Conservation (phyloP, 2,797 vertebrate genomes). For the Australoheros facetus region DNA sequence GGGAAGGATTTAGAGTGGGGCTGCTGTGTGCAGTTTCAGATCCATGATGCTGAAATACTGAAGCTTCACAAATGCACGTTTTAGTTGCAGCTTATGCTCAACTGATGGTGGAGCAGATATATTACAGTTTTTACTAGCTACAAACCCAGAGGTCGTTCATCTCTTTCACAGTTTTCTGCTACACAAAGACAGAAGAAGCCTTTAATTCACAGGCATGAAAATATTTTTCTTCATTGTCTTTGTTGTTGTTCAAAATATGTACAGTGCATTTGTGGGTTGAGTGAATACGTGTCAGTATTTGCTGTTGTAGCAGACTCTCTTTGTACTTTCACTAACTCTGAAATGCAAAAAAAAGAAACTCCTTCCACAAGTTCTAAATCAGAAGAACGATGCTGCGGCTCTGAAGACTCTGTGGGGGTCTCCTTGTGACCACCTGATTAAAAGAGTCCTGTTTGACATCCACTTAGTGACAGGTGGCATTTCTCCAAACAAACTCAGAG, state of each 20-base stretch:
- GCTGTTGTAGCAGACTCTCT: too few relatives aligned
- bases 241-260: background rate
- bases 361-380: too few relatives aligned
- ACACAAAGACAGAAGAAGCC: too few relatives aligned
- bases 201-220: too few relatives aligned
- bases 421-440: background rate
- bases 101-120: background rate
- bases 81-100: background rate
- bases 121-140: background rate
- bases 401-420: background rate
- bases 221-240: background rate
- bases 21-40: background rate
- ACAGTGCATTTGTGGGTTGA: background rate
- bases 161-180: too few relatives aligned
- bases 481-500: conserved; percentile 23
- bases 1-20: background rate
- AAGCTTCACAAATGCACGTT: background rate
- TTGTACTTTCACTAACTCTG: too few relatives aligned
- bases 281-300: too few relatives aligned
- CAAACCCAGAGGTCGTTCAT: background rate
- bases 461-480: conserved; percentile 60
- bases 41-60: background rate
- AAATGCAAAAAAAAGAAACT: too few relatives aligned
- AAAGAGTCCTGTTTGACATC: background rate
- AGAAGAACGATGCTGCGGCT: too few relatives aligned